phyloP scores from a whole-genome alignment of 1,140 invertebrate species.

The Pissodes strobi region DNA sequence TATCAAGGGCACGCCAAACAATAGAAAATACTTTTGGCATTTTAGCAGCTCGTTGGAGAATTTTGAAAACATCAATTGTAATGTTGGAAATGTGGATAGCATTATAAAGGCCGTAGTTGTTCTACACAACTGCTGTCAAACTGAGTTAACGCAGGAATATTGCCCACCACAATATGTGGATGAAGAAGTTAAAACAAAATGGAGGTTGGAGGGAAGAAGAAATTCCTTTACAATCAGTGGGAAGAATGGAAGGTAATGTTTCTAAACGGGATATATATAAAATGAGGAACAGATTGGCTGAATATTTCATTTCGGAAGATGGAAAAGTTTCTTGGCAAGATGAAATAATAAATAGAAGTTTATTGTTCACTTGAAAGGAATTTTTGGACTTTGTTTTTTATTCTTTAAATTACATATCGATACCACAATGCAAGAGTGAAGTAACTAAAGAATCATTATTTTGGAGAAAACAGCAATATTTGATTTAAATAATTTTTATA shows the following conservation, averaged over 20 bases:
- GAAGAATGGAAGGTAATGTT: not conserved
- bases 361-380: too few species aligned
- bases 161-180: not conserved
- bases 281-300: not conserved
- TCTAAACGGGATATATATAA: not conserved
- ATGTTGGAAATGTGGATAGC: not conserved
- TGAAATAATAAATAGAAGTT: not conserved
- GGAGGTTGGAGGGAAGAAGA: too few species aligned
- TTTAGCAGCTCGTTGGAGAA: too few species aligned
- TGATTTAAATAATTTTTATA: too few species aligned
- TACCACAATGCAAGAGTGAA: too few species aligned
- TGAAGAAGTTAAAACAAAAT: not conserved
- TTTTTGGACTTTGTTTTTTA: too few species aligned
- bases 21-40: too few species aligned
- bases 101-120: not conserved
- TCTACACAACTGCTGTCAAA: not conserved
- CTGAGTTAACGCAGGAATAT: not conserved
- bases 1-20: too few species aligned
- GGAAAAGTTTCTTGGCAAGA: not conserved
- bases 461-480: too few species aligned
- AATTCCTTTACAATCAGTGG: not conserved
- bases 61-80: not conserved
- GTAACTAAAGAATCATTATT: too few species aligned
- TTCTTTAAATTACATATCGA: too few species aligned
- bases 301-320: too few species aligned